Percentiles rank a stretch among this genome's conserved stretches.
These are phyloP conservation scores for Muraenolepis orangiensis DNA, from an alignment of 2,797 vertebrate species.

Conservation along the genomic window DNA sequence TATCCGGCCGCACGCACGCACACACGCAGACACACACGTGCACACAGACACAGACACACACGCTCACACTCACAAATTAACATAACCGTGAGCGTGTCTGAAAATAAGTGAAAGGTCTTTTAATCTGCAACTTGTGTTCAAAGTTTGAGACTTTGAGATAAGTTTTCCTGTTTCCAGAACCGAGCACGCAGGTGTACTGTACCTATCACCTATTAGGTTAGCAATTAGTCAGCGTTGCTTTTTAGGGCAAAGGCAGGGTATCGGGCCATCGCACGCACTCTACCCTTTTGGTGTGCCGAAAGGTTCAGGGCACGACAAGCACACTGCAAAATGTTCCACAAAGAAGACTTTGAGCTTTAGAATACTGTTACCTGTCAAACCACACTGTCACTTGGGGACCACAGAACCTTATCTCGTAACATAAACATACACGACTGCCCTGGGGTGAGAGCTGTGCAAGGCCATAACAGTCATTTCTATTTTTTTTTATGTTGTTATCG, in stretches of 20 bases:
- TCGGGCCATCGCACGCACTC: neutral
- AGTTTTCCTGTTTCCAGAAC: neutral
- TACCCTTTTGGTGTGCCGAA: neutral
- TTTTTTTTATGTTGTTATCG: neutral
- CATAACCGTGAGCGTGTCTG: neutral
- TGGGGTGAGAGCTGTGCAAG: neutral
- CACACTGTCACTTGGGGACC: slow-evolving; percentile 6
- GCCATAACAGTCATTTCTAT: neutral
- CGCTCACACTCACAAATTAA: no score
- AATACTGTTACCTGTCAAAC: neutral
- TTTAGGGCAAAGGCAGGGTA: neutral
- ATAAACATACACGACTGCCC: slow-evolving; percentile 33
- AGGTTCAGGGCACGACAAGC: neutral
- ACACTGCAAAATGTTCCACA: neutral
- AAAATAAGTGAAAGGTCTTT: neutral
- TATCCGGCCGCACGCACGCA: neutral
- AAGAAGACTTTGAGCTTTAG: slow-evolving; percentile 40
- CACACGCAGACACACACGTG: no score
- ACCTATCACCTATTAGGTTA: neutral
- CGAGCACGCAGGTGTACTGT: neutral
- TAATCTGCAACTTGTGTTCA: neutral
- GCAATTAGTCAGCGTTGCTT: neutral
- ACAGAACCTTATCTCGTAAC: slow-evolving; percentile 37
- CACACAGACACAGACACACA: neutral
- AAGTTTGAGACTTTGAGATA: no score